Percentiles rank a stretch among this genome's conserved stretches.
Conservation (phyloP, 2,888 invertebrate species). For the Amorpha juglandis region DNA sequence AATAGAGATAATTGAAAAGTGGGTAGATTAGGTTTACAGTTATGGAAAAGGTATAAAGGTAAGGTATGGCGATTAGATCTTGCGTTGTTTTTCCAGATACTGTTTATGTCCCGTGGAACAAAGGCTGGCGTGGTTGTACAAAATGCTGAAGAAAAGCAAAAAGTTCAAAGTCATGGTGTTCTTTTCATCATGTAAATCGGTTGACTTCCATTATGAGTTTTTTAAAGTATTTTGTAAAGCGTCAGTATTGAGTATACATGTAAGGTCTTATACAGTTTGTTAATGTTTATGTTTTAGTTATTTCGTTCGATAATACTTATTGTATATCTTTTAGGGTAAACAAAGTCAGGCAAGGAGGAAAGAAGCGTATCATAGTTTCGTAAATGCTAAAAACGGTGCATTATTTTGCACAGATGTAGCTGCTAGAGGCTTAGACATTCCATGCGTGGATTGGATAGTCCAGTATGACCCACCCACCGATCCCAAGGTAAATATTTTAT, state of each 20-base stretch:
- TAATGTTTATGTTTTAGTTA: slow-evolving; percentile 2
- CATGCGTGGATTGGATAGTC: slow-evolving; percentile 99
- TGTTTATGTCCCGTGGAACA: slow-evolving; percentile 97
- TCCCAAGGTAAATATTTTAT: slow-evolving; percentile 88
- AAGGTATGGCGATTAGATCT: no score
- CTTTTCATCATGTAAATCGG: slow-evolving; percentile 98
- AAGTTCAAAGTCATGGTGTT: slow-evolving; percentile 98
- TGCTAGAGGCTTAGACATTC: slow-evolving; percentile 97
- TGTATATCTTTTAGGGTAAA: slow-evolving; percentile 87
- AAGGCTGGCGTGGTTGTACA: slow-evolving; percentile 94
- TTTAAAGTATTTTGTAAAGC: slow-evolving; percentile 95
- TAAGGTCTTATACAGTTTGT: slow-evolving; percentile 72
- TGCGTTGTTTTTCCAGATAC: slow-evolving; percentile 86
- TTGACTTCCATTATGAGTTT: slow-evolving; percentile 96
- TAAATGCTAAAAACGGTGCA: slow-evolving; percentile 94
- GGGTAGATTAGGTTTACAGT: no score
- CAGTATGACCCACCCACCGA: slow-evolving; percentile 99
- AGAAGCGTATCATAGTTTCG: slow-evolving; percentile 97
- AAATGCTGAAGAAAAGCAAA: slow-evolving; percentile 96
- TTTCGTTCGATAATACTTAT: neutral
- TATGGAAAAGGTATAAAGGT: neutral
- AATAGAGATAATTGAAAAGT: no score
- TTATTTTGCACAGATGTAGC: slow-evolving; percentile 99
- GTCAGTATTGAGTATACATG: slow-evolving; percentile 96
- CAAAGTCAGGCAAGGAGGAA: slow-evolving; percentile 98